phyloP scores from a whole-genome alignment of 1,140 invertebrate genomes.

The Aphelinus certus region DNA sequence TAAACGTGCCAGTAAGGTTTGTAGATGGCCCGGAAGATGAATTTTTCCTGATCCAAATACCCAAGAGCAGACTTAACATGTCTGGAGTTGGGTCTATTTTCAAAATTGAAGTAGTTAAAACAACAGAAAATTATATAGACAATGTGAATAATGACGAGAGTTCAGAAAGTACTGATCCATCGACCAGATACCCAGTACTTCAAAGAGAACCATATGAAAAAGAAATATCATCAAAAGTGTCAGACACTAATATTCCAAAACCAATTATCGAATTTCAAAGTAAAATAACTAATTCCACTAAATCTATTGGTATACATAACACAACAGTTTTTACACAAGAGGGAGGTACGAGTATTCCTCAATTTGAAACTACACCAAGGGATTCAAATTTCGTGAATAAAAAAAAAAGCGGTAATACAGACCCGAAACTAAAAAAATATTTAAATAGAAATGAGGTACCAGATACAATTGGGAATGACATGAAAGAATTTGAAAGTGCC shows the following conservation, averaged over 20 bases:
- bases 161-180: too few species aligned
- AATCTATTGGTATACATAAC: too few species aligned
- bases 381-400: too few species aligned
- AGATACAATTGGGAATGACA: too few species aligned
- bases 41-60: conserved; percentile 45
- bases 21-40: conserved; percentile 44
- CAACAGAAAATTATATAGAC: neutral
- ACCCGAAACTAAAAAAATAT: too few species aligned
- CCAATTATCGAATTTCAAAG: conserved; percentile 4
- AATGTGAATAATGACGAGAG: conserved; percentile 3
- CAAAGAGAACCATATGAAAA: neutral
- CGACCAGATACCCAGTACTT: too few species aligned
- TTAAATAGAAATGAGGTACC: too few species aligned
- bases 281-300: too few species aligned
- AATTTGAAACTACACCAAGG: too few species aligned
- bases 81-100: conserved; percentile 35
- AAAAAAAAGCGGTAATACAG: too few species aligned
- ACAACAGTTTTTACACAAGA: too few species aligned
- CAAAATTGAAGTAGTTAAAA: conserved; percentile 41
- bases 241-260: neutral
- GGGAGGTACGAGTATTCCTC: too few species aligned
- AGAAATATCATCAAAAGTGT: conserved; percentile 1
- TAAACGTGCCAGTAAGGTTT: conserved; percentile 35
- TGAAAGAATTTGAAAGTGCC: conserved; percentile 19
- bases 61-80: conserved; percentile 43